These are phyloP conservation scores for Gallinago jamesoni DNA, from an alignment of 2,113 vertebrate species.

Conservation along the genomic window DNA sequence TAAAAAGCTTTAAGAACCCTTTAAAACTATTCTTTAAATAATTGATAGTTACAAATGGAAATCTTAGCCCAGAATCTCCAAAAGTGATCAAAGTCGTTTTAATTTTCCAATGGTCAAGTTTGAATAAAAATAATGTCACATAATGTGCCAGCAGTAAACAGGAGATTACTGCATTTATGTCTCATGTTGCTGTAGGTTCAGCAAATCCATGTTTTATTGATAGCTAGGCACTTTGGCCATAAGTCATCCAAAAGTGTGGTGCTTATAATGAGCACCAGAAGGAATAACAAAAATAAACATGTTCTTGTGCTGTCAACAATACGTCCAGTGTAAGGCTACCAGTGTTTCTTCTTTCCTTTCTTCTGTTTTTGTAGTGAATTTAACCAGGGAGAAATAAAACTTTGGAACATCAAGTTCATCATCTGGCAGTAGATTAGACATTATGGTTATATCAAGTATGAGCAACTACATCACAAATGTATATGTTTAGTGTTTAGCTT, in stretches of 20 bases:
- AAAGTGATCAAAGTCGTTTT: conserved; percentile 75
- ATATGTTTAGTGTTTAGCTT: background rate
- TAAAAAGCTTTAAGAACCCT: conserved; percentile 62
- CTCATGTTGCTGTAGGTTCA: conserved; percentile 12
- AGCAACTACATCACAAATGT: background rate
- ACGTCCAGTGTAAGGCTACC: background rate
- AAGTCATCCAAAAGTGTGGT: background rate
- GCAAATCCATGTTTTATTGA: conserved; percentile 33
- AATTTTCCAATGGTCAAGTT: conserved; percentile 68
- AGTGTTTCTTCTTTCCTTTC: background rate
- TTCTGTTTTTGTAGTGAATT: background rate
- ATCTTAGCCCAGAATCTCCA: conserved; percentile 71
- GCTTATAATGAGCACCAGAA: conserved; percentile 48
- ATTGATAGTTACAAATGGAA: conserved; percentile 81
- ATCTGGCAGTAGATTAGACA: background rate
- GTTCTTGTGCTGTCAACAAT: conserved; percentile 23
- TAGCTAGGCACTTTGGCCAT: background rate
- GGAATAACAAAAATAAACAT: conserved; percentile 47
- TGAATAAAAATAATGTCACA: conserved; percentile 64
- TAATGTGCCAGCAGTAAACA: conserved; percentile 56
- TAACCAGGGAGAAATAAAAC: background rate
- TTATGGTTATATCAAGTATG: background rate
- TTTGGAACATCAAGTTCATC: background rate
- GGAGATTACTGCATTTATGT: conserved; percentile 1
- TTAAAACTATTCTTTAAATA: conserved; percentile 79